Base-by-base conservation (phyloP, 2,113 vertebrate genomes). In the Corydoras sp. region DNA sequence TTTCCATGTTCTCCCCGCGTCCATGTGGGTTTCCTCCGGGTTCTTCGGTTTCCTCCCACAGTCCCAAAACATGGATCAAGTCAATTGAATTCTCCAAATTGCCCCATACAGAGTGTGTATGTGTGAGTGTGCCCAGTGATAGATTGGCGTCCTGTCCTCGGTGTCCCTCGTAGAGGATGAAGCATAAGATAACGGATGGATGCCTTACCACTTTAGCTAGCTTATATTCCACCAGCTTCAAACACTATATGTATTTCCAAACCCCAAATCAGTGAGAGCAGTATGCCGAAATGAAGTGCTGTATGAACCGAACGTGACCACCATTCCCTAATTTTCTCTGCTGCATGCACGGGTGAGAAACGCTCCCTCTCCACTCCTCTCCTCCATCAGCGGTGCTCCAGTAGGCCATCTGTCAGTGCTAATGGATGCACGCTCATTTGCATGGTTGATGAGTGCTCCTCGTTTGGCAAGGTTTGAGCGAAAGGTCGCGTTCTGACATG, bases 341-440 rank as follows among this genome's bases (percentile, higher is more conserved):
- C 56, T 64, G 75, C 72, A 73, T 53, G 68, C 71, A 78, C 51
- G 69, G 69, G 58, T 61, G 79, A 65, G 71, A 49, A 79, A 79
- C 55, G 67, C 71, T 80, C 92, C 91, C 94, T 92, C 91, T 91
- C 89, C 91, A 89, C 92, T 91, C 89, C 77, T 74, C 79, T 92
- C 90, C 92, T 92, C 93, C 91, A 92, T 93, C 92, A 93, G 93
- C 92, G 91, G 93, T 90, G 92, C 92, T 92, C 91, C 77, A 77
- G 77, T 72, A 92, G 91, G 92, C 92, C 92, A 95, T 95, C 93
- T 95, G 92, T 95, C 93, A 91, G 92, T 90, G 92, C 92, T 93
- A 95, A 95, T 95, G 91, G 93, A 95, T 94, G 93, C 93, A 91
- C 89, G 87, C 92, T 95, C 91, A 94, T 95, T 95, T 94, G 92